phyloP scores from a whole-genome alignment of 2,113 vertebrate species.

The Oenanthe oenanthe region DNA sequence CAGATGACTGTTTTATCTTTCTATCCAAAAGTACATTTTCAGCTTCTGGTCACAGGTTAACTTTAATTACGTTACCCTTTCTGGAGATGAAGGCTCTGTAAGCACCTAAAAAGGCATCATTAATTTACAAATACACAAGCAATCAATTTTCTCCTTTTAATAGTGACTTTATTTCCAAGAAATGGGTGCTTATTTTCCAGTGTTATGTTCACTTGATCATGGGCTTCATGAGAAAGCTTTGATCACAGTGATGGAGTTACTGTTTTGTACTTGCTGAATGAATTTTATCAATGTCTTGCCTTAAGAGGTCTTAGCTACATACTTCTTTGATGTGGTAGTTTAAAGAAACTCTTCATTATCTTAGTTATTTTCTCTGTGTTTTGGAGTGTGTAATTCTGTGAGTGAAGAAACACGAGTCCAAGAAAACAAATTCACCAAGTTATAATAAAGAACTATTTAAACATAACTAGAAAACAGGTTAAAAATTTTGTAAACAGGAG shows the following conservation, averaged over 20 bases:
- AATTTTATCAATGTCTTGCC: not conserved
- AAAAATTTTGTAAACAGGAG: not conserved
- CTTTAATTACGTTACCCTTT: not conserved
- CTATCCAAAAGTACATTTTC: constrained; percentile 1
- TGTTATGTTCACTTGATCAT: not conserved
- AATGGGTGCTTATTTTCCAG: not conserved
- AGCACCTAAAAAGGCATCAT: not conserved
- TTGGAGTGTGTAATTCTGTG: not conserved
- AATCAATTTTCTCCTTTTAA: not conserved
- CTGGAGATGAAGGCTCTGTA: not conserved
- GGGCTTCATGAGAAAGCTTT: not conserved
- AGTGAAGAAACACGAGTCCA: not conserved
- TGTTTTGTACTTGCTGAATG: not conserved
- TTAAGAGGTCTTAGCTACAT: not conserved
- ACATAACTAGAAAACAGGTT: not conserved
- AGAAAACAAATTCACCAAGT: not conserved
- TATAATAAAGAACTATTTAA: not conserved
- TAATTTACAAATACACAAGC: not conserved
- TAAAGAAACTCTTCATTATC: not conserved
- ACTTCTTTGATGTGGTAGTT: not conserved
- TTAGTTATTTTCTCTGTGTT: not conserved
- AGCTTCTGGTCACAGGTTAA: constrained; percentile 23
- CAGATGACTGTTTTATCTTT: constrained; percentile 18
- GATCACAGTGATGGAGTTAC: not conserved
- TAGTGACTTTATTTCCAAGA: not conserved